Evolutionary conservation across 2,797 vertebrate species (phyloP).

Genomic region (Argya squamiceps): DNA sequence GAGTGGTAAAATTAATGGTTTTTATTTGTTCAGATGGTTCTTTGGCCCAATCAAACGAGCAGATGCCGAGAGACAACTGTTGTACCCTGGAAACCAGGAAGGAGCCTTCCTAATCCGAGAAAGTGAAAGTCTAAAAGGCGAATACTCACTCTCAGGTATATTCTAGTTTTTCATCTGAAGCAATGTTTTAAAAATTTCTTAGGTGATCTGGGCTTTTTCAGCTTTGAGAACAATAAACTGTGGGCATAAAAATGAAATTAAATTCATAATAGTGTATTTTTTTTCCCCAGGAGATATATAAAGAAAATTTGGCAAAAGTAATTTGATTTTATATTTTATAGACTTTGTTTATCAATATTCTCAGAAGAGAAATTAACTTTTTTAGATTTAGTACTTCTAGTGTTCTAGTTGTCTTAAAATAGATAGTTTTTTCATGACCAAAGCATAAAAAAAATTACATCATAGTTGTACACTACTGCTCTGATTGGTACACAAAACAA

Average conservation of each 20-base stretch:
- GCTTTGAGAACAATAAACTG: not conserved
- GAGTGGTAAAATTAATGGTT: slow-evolving; percentile 6
- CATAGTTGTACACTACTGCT: not conserved
- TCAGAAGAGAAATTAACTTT: not conserved
- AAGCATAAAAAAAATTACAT: not conserved
- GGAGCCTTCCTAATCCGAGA: slow-evolving; percentile 92
- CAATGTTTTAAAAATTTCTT: not conserved
- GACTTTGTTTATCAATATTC: not conserved
- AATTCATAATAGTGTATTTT: not conserved
- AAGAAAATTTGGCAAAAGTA: not conserved
- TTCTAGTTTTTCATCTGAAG: not conserved
- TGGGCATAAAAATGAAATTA: not conserved
- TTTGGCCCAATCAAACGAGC: slow-evolving; percentile 87
- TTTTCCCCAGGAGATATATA: not conserved
- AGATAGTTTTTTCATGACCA: not conserved
- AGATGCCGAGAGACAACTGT: slow-evolving; percentile 90
- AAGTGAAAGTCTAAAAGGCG: slow-evolving; percentile 87
- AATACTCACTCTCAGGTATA: slow-evolving; percentile 91
- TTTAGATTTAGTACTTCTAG: not conserved
- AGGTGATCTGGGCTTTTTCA: not conserved
- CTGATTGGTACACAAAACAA: not conserved
- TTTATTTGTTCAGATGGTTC: slow-evolving; percentile 87
- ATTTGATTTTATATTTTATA: not conserved
- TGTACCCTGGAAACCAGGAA: slow-evolving; percentile 74
- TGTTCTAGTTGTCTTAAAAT: not conserved